Evolutionary conservation across 2,113 vertebrate genomes (phyloP).

Genomic region (Alethe diademata): DNA sequence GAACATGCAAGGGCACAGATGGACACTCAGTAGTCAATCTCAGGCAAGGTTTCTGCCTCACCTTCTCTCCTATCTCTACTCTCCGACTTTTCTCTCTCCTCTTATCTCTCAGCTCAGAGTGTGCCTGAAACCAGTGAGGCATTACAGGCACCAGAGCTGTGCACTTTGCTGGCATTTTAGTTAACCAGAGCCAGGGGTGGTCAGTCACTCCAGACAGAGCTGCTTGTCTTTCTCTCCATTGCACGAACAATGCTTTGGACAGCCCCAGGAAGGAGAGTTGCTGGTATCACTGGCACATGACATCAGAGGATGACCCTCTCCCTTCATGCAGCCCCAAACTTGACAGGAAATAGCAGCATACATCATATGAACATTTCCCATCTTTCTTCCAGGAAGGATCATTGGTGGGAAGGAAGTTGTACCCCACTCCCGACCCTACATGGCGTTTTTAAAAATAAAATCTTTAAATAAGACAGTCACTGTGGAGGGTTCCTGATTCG

Average conservation of each 20-base stretch:
- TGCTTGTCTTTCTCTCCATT: neutral
- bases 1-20: neutral
- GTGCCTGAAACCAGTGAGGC: neutral
- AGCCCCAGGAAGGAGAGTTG: neutral
- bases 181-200: neutral
- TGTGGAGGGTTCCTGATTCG: neutral
- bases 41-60: neutral
- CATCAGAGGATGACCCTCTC: neutral
- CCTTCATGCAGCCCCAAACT: neutral
- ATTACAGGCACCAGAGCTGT: neutral
- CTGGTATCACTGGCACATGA: neutral
- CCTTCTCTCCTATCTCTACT: neutral
- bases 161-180: neutral
- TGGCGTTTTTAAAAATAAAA: neutral
- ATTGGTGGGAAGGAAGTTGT: accelerated
- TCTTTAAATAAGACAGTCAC: accelerated
- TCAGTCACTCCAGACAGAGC: neutral
- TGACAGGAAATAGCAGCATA: neutral
- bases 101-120: neutral
- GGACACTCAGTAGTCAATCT: neutral
- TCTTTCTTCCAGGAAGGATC: neutral
- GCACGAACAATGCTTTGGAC: neutral
- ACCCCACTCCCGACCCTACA: neutral
- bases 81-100: neutral
- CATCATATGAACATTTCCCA: neutral